These are phyloP conservation scores for Sebastiscus albofasciatus DNA, from an alignment of 2,797 vertebrate genomes.

Conservation along the genomic window DNA sequence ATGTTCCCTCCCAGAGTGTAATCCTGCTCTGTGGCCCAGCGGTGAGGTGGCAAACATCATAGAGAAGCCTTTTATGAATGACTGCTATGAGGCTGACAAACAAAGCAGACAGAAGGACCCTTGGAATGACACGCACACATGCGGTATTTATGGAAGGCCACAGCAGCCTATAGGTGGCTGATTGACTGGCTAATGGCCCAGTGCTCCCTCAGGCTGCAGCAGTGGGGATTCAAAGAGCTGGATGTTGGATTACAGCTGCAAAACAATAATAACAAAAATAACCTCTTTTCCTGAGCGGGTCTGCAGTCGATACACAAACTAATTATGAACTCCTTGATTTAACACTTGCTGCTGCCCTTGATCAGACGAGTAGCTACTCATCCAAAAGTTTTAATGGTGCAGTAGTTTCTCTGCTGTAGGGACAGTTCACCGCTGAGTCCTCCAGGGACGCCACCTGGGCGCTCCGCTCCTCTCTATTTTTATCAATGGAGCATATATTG, in stretches of 20 bases:
- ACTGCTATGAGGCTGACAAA: slow-evolving; percentile 25
- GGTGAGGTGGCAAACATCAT: slow-evolving; percentile 47
- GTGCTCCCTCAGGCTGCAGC: slow-evolving; percentile 7
- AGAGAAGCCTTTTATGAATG: slow-evolving; percentile 42
- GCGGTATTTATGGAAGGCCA: slow-evolving; percentile 20
- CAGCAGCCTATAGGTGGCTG: slow-evolving; percentile 39
- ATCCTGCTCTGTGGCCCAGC: slow-evolving; percentile 53
- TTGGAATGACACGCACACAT: background rate
- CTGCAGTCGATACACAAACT: background rate
- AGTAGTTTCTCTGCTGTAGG: slow-evolving; percentile 4
- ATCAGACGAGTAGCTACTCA: background rate
- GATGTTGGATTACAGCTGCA: slow-evolving; percentile 3
- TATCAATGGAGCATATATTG: background rate
- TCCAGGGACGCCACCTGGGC: background rate
- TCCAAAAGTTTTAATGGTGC: slow-evolving; percentile 17
- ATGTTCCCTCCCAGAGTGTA: slow-evolving; percentile 64
- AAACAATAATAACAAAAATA: slow-evolving; percentile 20
- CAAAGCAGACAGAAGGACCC: slow-evolving; percentile 11
- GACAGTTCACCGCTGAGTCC: slow-evolving; percentile 1
- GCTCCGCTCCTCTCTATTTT: background rate
- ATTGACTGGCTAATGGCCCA: slow-evolving; percentile 37
- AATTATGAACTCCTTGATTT: slow-evolving; percentile 16
- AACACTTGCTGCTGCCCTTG: slow-evolving; percentile 3
- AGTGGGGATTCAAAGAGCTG: slow-evolving; percentile 21
- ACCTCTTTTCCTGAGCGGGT: background rate